Conservation (phyloP, 2,113 vertebrate genomes). For the Microtus oregoni region DNA sequence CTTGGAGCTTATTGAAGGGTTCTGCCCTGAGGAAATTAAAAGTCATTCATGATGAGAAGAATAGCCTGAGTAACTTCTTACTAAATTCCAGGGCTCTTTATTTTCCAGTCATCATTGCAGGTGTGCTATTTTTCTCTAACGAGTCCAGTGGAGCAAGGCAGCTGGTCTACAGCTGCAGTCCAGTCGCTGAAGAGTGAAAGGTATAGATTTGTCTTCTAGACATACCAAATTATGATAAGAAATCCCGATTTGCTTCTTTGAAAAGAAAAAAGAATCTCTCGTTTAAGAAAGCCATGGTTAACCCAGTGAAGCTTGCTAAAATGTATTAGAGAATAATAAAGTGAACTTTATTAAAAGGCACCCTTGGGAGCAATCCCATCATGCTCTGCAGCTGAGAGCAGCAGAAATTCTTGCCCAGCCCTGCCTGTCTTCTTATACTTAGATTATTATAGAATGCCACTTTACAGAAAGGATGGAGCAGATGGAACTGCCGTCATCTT, state of each 20-base stretch:
- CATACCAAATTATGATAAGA: constrained; percentile 65
- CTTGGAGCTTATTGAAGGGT: not conserved
- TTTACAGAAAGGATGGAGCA: constrained; percentile 3
- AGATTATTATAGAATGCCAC: constrained; percentile 37
- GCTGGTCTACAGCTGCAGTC: not conserved
- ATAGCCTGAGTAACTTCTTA: not conserved
- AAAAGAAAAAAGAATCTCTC: constrained; percentile 55
- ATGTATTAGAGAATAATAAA: constrained; percentile 76
- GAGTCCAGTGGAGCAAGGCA: constrained; percentile 12
- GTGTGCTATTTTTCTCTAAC: not conserved
- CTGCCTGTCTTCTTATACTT: constrained; percentile 52
- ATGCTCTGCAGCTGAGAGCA: constrained; percentile 57
- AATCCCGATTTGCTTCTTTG: constrained; percentile 56
- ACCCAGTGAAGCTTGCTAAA: constrained; percentile 68
- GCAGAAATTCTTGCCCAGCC: constrained; percentile 45
- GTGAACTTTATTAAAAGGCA: constrained; percentile 75
- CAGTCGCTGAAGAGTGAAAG: not conserved
- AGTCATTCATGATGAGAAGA: constrained; percentile 5
- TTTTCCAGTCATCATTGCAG: not conserved
- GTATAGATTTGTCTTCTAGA: constrained; percentile 53
- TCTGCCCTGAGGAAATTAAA: not conserved
- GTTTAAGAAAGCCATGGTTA: constrained; percentile 64
- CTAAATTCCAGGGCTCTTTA: not conserved
- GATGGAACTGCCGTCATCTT: constrained; percentile 47
- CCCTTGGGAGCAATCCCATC: constrained; percentile 71